Percentiles rank a stretch among this genome's conserved stretches.
Evolutionary conservation across 2,113 vertebrate species (phyloP).

Genomic region (Corapipo altera): DNA sequence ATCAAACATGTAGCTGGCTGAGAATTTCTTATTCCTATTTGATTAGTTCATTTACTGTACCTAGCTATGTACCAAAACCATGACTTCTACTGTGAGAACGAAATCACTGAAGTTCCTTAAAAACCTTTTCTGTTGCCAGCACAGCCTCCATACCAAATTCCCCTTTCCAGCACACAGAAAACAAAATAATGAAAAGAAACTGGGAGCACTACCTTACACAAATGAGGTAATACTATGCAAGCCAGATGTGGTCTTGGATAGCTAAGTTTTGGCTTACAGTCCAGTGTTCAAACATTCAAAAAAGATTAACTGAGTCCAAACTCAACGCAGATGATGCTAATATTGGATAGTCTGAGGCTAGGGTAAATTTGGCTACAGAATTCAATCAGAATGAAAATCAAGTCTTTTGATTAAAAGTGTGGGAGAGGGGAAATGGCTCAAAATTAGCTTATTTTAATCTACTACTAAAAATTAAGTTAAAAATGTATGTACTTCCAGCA

Average conservation of each 20-base stretch:
- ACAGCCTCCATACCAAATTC: slow-evolving; percentile 8
- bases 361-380: background rate
- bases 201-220: background rate
- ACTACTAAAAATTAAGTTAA: background rate
- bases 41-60: background rate
- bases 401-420: background rate
- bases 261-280: background rate
- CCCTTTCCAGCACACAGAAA: slow-evolving; percentile 7
- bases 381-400: background rate
- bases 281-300: background rate
- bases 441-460: background rate
- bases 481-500: background rate
- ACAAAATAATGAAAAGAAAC: slow-evolving; percentile 9
- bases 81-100: background rate
- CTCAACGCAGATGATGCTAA: slow-evolving; percentile 4
- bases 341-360: background rate
- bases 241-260: slow-evolving; percentile 36
- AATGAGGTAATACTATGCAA: slow-evolving; percentile 9
- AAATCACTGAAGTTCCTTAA: background rate
- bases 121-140: background rate
- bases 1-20: background rate
- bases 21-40: background rate
- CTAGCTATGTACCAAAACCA: background rate
- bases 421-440: background rate
- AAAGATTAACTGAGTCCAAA: slow-evolving; percentile 20